These are phyloP conservation scores for Trichomalopsis sarcophagae DNA, from an alignment of 1,140 invertebrate genomes.

Conservation along the genomic window DNA sequence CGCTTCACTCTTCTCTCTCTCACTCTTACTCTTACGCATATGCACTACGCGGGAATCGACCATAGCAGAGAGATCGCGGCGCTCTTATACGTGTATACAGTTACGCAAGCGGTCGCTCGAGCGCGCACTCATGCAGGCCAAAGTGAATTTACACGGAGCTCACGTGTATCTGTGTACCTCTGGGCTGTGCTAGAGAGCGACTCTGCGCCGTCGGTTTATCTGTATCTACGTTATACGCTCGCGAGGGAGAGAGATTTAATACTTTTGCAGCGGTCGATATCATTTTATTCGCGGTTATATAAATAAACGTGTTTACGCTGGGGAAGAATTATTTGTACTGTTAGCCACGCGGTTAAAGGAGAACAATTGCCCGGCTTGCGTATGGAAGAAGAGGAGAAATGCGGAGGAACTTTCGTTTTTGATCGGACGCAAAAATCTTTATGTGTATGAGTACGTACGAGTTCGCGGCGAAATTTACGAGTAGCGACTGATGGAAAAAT, in stretches of 20 bases:
- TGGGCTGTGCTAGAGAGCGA: constrained; percentile 4
- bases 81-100: background rate
- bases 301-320: constrained; percentile 13
- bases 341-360: background rate
- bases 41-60: constrained; percentile 25
- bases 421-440: background rate
- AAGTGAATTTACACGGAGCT: constrained; percentile 45
- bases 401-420: constrained; percentile 9
- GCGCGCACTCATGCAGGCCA: background rate
- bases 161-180: background rate
- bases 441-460: background rate
- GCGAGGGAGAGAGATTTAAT: constrained; percentile 29
- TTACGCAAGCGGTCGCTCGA: constrained; percentile 31
- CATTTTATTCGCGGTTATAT: constrained; percentile 42
- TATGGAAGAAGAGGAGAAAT: background rate
- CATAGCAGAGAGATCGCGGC: background rate
- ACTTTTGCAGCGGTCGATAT: constrained; percentile 37
- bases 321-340: constrained; percentile 1
- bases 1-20: background rate
- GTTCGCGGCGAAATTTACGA: background rate
- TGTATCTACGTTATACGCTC: background rate
- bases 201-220: background rate
- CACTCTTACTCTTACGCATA: background rate
- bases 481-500: background rate
- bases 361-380: background rate